These are phyloP conservation scores for Aporophyla lueneburgensis DNA, from an alignment of 2,888 invertebrate genomes.

Conservation along the genomic window DNA sequence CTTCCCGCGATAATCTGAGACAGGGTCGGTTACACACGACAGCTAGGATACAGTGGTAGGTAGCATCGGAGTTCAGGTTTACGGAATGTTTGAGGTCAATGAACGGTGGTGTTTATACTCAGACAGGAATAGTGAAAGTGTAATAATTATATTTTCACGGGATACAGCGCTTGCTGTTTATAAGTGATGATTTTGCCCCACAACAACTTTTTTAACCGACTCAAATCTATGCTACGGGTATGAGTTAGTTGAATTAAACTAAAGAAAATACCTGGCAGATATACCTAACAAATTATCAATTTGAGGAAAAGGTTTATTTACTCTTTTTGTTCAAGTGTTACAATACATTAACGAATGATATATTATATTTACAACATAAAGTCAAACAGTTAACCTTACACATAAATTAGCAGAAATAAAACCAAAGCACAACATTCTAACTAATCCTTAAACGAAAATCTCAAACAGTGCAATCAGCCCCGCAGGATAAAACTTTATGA, in stretches of 20 bases:
- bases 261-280: too few relatives aligned
- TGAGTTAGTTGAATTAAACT: not conserved
- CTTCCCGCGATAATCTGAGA: slow-evolving; percentile 80
- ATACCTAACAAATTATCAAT: too few relatives aligned
- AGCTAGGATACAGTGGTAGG: slow-evolving; percentile 67
- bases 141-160: too few relatives aligned
- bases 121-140: too few relatives aligned
- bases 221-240: not conserved
- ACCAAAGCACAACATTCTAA: not conserved
- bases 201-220: not conserved
- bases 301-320: too few relatives aligned
- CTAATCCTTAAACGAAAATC: slow-evolving; percentile 13
- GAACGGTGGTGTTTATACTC: not conserved
- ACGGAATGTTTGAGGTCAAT: not conserved
- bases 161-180: too few relatives aligned
- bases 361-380: not conserved
- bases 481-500: slow-evolving; percentile 82
- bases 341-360: too few relatives aligned
- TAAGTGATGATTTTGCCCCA: too few relatives aligned
- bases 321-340: too few relatives aligned
- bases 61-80: slow-evolving; percentile 43
- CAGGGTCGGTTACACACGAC: too few relatives aligned
- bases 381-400: not conserved
- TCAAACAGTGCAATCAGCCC: slow-evolving; percentile 55
- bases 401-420: too few relatives aligned